phyloP scores from a whole-genome alignment of 2,888 invertebrate genomes.

The Aspidiotus rigidus region DNA sequence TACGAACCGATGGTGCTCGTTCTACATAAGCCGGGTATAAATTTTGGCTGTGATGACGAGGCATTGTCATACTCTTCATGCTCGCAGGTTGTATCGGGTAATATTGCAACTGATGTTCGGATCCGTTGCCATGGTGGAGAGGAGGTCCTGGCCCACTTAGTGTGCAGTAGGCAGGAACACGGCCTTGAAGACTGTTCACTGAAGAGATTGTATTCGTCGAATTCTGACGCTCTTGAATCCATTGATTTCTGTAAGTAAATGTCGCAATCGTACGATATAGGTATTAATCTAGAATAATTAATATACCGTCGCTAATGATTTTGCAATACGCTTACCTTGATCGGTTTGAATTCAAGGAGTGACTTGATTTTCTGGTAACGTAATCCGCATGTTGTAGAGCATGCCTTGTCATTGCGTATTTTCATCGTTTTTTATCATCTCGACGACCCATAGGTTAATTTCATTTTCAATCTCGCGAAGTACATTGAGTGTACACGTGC shows the following conservation, averaged over 20 bases:
- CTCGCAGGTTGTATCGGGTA: not conserved
- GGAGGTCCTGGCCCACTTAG: slow-evolving; percentile 26
- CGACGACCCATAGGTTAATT: too few species aligned
- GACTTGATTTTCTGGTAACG: slow-evolving; percentile 17
- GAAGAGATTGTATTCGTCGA: slow-evolving; percentile 32
- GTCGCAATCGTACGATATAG: not conserved
- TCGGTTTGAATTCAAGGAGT: slow-evolving; percentile 4
- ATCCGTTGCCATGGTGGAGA: slow-evolving; percentile 1
- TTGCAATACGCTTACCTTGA: slow-evolving; percentile 2
- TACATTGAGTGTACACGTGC: too few species aligned
- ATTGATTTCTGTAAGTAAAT: slow-evolving; percentile 24
- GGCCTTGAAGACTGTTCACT: slow-evolving; percentile 34
- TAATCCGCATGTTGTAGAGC: slow-evolving; percentile 16
- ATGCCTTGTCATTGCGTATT: slow-evolving; percentile 26
- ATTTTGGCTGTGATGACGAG: not conserved
- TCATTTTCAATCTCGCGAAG: too few species aligned
- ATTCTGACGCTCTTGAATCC: slow-evolving; percentile 25
- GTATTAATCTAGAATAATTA: not conserved
- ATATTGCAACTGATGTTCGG: slow-evolving; percentile 6
- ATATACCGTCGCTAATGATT: not conserved
- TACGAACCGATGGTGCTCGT: slow-evolving; percentile 12
- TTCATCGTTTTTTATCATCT: slow-evolving; percentile 14
- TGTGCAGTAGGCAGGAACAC: slow-evolving; percentile 13
- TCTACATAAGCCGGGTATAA: slow-evolving; percentile 9
- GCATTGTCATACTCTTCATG: slow-evolving; percentile 1